Evolutionary conservation across 1,140 invertebrate genomes (phyloP), one percentile per base, ranked within the genome.

Genomic region (Patella vulgata): DNA sequence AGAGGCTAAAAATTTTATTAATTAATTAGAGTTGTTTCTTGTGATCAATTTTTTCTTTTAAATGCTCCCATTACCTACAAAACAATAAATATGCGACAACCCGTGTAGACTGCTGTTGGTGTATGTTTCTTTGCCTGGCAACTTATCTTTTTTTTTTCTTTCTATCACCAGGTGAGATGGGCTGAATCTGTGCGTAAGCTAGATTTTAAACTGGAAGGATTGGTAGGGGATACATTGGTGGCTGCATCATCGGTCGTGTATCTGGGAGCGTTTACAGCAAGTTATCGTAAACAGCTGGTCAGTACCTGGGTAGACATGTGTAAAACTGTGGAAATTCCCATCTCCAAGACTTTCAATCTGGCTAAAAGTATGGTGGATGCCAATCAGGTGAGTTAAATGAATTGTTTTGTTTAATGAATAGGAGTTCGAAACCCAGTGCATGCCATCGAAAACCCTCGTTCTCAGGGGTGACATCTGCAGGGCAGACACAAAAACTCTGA

Each of bases 341-440:
- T 84, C 43, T 79, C 80, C 12, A 71, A 76, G 9, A 69, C 77
- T 73, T 88, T 82, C 79, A 91, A 89, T 82, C 82, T 95, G 30
- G 86, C 91, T 11, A 84, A 84, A n/a, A 88, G 91, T 42, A 86
- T 94, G 66, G 91, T 90, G n/a, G 91, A 93, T 83, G 87, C 91
- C 21, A 78, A 80, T 53, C 74, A 80, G 74, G 81, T 82, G 21
- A 57, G 56, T 36, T 8, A 36, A 36, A 36, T 36, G 5, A 36
- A 36, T 8, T 36, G n/a, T n/a, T n/a, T n/a, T n/a, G n/a, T n/a
- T n/a, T n/a, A n/a, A n/a, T n/a, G n/a, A n/a, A n/a, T n/a, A n/a
- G n/a, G n/a, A n/a, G n/a, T n/a, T n/a, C n/a, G n/a, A n/a, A n/a
- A n/a, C n/a, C n/a, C n/a, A n/a, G n/a, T n/a, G n/a, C n/a, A n/a